Evolutionary conservation across 2,113 vertebrate genomes (phyloP), one percentile per base, ranked within the genome.

Genomic region (Microcebus griseorufus): DNA sequence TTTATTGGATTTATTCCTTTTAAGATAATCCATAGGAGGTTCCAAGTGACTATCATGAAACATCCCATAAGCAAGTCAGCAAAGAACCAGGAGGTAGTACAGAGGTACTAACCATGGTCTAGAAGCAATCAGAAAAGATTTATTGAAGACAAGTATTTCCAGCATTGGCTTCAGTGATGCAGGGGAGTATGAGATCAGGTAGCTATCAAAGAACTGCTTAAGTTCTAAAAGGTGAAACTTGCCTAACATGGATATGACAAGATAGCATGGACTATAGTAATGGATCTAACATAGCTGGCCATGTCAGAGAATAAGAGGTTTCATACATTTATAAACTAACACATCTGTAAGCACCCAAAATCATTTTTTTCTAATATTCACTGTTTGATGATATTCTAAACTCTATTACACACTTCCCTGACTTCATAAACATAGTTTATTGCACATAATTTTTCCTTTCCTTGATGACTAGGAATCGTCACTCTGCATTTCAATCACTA

Each of bases 351-450:
- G 39, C 13, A 62, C 27, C 73, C 45, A 17, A 72, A 64, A 90
- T 55, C 4, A 29, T 6, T 42, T 86, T 86, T 62, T 97, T 82
- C 69, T 94, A 69, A 65, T 78, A 69, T 72, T 96, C 65, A 78
- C 22, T 72, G 20, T 90, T 96, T 84, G 51, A 76, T 69, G 37
- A 37, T 51, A 92, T 72, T 93, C 45, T 94, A 76, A 91, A 87
- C 69, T 96, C 55, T 23, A 53, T 79, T 76, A 83, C 34, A 96
- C 65, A 92, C 69, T 91, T 70, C 69, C 48, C n/a, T 81, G 53
- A 45, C 70, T 97, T 95, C 64, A 93, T 60, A 73, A 86, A 88
- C 69, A 96, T 20, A 84, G 85, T 29, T 86, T 55, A 87, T 13
- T 80, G 58, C 22, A 39, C 14, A 42, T 82, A 73, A 94, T 76